Conservation (phyloP, 2,797 vertebrate species). For the Eurystomus glaucurus region DNA sequence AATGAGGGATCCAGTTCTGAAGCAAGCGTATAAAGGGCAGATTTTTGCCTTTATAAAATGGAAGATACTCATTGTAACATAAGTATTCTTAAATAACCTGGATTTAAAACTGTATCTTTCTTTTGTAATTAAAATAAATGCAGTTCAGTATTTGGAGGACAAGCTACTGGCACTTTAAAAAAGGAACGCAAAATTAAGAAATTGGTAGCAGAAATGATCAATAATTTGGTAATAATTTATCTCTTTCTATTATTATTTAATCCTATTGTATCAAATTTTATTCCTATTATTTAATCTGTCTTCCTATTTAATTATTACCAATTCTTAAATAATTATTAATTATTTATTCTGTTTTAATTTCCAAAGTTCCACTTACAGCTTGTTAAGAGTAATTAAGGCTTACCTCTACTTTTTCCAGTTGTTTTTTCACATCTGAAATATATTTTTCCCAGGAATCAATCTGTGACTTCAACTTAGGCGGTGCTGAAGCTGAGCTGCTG, state of each 20-base stretch:
- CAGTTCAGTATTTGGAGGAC: not conserved
- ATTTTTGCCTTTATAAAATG: not conserved
- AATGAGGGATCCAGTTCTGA: not conserved
- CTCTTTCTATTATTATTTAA: too few species aligned
- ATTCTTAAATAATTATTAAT: too few species aligned
- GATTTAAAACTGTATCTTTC: not conserved
- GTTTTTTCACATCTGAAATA: slow-evolving; percentile 66
- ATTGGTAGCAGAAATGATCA: too few species aligned
- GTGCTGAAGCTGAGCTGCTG: slow-evolving; percentile 45
- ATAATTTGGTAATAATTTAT: too few species aligned
- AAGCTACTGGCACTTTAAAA: not conserved
- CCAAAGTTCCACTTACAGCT: not conserved
- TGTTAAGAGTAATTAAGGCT: not conserved
- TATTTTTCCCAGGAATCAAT: slow-evolving; percentile 73
- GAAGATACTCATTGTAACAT: not conserved
- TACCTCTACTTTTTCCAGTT: slow-evolving; percentile 76
- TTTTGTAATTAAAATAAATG: not conserved
- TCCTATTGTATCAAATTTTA: too few species aligned
- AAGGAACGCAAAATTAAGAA: not conserved
- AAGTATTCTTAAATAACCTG: not conserved
- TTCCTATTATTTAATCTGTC: too few species aligned
- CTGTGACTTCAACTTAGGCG: slow-evolving; percentile 44
- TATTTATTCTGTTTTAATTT: not conserved
- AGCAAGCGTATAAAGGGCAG: not conserved
- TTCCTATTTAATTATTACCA: too few species aligned